phyloP scores from a whole-genome alignment of 2,888 invertebrate genomes.

The Meganola albula region DNA sequence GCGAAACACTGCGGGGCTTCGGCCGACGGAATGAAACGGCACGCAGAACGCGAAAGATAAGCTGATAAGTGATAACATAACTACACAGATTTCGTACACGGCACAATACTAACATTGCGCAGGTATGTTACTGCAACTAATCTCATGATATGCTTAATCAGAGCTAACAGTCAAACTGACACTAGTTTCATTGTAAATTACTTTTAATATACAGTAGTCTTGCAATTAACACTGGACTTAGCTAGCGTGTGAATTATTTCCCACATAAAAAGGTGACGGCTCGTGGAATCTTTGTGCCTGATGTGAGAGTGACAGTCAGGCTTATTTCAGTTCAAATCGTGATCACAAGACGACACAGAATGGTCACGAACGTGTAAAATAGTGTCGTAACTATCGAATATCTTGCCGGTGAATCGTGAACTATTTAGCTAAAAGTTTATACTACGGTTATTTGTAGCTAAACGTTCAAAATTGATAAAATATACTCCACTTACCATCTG shows the following conservation, averaged over 20 bases:
- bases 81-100: conserved; percentile 63
- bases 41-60: conserved; percentile 64
- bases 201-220: no score
- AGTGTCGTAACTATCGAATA: conserved; percentile 54
- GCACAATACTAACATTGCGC: conserved; percentile 52
- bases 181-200: background rate
- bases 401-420: conserved; percentile 43
- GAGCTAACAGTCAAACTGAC: no score
- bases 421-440: conserved; percentile 15
- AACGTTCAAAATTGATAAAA: no score
- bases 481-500: conserved; percentile 71
- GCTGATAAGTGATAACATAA: conserved; percentile 74
- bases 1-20: conserved; percentile 53
- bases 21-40: conserved; percentile 57
- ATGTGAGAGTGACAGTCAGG: conserved; percentile 48
- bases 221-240: no score
- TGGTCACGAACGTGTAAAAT: conserved; percentile 66
- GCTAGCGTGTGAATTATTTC: conserved; percentile 42
- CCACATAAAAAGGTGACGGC: conserved; percentile 47
- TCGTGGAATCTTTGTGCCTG: conserved; percentile 45
- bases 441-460: no score
- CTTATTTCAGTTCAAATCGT: conserved; percentile 44
- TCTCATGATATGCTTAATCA: no score
- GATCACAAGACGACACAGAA: conserved; percentile 47
- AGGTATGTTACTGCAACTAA: conserved; percentile 31